A percentile compares a stretch with the other conserved stretches of the same genome.
Conservation (phyloP, 1,140 invertebrate genomes). For the Euwallacea fornicatus region DNA sequence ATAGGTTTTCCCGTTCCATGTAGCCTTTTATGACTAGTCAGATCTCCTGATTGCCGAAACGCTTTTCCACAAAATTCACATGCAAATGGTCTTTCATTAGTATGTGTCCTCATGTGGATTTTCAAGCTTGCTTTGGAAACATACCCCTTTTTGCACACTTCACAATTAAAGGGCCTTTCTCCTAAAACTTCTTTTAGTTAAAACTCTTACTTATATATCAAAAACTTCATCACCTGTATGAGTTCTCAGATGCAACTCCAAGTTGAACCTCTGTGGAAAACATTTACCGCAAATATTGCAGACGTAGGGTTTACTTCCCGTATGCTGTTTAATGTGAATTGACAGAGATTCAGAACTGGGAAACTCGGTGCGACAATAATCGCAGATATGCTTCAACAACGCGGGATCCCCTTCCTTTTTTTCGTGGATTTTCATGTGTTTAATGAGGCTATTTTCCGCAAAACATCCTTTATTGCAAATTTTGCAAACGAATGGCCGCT, state of each 20-base stretch:
- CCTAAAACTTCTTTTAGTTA: slow-evolving; percentile 39
- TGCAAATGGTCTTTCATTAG: slow-evolving; percentile 60
- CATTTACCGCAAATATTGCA: slow-evolving; percentile 59
- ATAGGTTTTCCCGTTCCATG: slow-evolving; percentile 54
- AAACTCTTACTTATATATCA: neutral
- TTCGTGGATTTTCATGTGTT: slow-evolving; percentile 55
- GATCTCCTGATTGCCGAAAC: slow-evolving; percentile 52
- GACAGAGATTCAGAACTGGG: slow-evolving; percentile 55
- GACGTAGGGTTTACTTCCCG: slow-evolving; percentile 56
- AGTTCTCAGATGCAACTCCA: slow-evolving; percentile 69
- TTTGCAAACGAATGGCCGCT: slow-evolving; percentile 68
- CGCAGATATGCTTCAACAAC: slow-evolving; percentile 53
- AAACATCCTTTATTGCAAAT: slow-evolving; percentile 57
- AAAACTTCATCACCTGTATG: slow-evolving; percentile 59
- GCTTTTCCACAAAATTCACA: slow-evolving; percentile 58
- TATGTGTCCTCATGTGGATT: slow-evolving; percentile 65
- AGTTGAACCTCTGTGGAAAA: slow-evolving; percentile 65
- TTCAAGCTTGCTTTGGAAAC: slow-evolving; percentile 57
- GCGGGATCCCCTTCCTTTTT: slow-evolving; percentile 52
- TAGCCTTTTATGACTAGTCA: slow-evolving; percentile 52
- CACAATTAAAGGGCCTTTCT: slow-evolving; percentile 53
- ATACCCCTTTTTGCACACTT: slow-evolving; percentile 54
- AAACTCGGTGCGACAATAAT: slow-evolving; percentile 54
- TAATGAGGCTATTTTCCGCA: slow-evolving; percentile 58
- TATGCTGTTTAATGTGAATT: slow-evolving; percentile 58